These are phyloP conservation scores for Uropsilus gracilis DNA, from an alignment of 2,113 vertebrate genomes.

Conservation along the genomic window DNA sequence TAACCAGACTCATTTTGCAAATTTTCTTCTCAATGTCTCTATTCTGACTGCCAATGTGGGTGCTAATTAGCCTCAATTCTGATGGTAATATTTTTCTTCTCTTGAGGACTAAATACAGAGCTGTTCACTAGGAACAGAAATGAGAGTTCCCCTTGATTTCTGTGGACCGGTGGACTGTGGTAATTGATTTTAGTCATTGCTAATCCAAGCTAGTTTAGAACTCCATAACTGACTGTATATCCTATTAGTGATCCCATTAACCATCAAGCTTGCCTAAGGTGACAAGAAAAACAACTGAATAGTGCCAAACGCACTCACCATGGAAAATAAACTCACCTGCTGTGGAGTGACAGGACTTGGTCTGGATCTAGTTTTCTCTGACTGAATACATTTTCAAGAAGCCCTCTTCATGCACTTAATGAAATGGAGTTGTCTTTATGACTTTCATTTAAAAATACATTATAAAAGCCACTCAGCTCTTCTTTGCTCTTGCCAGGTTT, in stretches of 20 bases:
- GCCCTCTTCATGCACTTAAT: conserved; percentile 72
- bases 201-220: conserved; percentile 71
- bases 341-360: conserved; percentile 67
- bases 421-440: conserved; percentile 80
- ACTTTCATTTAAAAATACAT: conserved; percentile 82
- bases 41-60: conserved; percentile 66
- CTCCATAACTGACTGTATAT: conserved; percentile 64
- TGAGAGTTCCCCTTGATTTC: not conserved
- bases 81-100: conserved; percentile 65
- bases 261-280: conserved; percentile 72
- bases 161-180: conserved; percentile 59
- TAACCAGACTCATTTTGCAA: conserved; percentile 51
- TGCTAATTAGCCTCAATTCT: conserved; percentile 73
- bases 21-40: conserved; percentile 46
- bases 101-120: conserved; percentile 57
- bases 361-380: conserved; percentile 38
- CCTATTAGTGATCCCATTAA: conserved; percentile 67
- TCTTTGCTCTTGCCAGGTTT: conserved; percentile 73
- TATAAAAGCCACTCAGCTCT: conserved; percentile 75
- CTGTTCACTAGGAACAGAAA: conserved; percentile 58
- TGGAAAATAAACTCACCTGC: conserved; percentile 80
- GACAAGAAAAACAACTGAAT: conserved; percentile 75
- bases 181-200: conserved; percentile 78
- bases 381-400: conserved; percentile 62
- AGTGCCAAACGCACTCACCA: conserved; percentile 46